Conservation (phyloP, 1,140 invertebrate species). For the Psilanteris sp. region DNA sequence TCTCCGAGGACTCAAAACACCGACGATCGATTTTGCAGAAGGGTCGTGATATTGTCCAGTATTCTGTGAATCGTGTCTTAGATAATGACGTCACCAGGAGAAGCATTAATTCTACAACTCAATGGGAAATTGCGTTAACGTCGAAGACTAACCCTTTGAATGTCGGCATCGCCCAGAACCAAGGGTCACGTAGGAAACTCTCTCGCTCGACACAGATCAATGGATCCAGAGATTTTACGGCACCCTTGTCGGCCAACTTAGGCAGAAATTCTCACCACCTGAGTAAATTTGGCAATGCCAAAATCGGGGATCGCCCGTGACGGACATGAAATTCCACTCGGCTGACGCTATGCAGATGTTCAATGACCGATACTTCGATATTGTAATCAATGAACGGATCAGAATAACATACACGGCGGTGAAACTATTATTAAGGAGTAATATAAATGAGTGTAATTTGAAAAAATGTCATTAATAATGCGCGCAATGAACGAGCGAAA, state of each 20-base stretch:
- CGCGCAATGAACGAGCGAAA: no score
- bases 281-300: slow-evolving; percentile 53
- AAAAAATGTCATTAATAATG: no score
- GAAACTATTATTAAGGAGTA: no score
- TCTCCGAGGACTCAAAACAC: slow-evolving; percentile 28
- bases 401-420: no score
- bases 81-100: slow-evolving; percentile 56
- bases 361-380: slow-evolving; percentile 37
- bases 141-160: slow-evolving; percentile 58
- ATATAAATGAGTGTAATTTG: no score
- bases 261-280: slow-evolving; percentile 54
- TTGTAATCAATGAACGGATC: slow-evolving; percentile 44
- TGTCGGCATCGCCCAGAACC: slow-evolving; percentile 35
- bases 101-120: slow-evolving; percentile 53
- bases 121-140: slow-evolving; percentile 58
- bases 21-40: slow-evolving; percentile 45
- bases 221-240: slow-evolving; percentile 55
- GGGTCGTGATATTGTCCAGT: slow-evolving; percentile 35
- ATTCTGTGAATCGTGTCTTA: slow-evolving; percentile 46
- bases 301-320: slow-evolving; percentile 48
- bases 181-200: slow-evolving; percentile 40
- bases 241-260: slow-evolving; percentile 49
- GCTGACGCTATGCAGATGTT: slow-evolving; percentile 33
- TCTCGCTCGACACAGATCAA: slow-evolving; percentile 46
- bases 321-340: slow-evolving; percentile 60